Base-by-base conservation (phyloP, 2,797 vertebrate genomes). In the Argyrosomus regius region DNA sequence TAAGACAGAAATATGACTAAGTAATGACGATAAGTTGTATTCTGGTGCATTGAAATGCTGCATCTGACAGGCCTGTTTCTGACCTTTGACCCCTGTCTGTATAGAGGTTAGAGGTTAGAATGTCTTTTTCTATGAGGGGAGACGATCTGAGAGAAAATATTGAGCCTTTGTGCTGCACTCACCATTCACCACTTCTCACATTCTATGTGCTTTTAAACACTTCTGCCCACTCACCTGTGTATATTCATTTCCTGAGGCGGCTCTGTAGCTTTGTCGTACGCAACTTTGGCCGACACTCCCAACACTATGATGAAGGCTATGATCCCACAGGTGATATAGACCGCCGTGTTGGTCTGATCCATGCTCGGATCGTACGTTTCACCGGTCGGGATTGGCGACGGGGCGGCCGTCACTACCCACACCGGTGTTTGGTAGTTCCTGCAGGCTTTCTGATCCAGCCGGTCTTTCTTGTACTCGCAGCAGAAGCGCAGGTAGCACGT, bases 201-300 rank as follows among this genome's bases (percentile, higher is more conserved):
- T 24, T 11, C 12, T 16, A 35, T 35, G 45, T 45, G 0, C 61
- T 54, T 64, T 26, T 2, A 35, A 53, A 12, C 5, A 39, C 41
- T 60, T 20, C 17, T 1, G 13, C 46, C 4, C 17, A 81, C 96
- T 95, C 92, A 99, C 98, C 98, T 98, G 93, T 99, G 98, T 82
- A 99, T 99, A 87, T 99, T 99, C 98, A 99, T 99, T 92, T 99
- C 98, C 95, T 98, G 96, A 5, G 98, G 98, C 1, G 97, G 98
- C 77, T 97, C 96, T 45, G 97, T 98, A 4, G 98, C 97, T 96
- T 99, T 99, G 93, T 99, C 98, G 4, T 99, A 99, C 61, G 98
- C 97, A 89, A 99, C 97, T 96, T 99, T 99, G 68, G 94, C 97
- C 8, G 97, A 98, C 92, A 99, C 96, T 9, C 97, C 98, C 12